Conservation (phyloP, 2,113 vertebrate species). For the Stigmatopora nigra region DNA sequence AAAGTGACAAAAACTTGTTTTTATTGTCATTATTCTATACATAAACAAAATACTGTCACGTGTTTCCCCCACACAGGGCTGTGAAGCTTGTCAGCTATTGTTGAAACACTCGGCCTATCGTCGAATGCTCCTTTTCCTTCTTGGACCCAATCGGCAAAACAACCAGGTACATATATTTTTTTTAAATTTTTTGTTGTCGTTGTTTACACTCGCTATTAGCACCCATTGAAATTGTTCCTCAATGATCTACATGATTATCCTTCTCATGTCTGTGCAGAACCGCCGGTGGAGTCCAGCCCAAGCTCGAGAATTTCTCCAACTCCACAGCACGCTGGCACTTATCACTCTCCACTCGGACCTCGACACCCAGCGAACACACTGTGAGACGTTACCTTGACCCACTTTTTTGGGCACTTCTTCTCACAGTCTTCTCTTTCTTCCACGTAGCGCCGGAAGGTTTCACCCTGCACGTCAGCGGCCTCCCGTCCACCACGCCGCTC, state of each 20-base stretch:
- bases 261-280: conserved; percentile 68
- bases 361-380: conserved; percentile 78
- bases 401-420: too few species aligned
- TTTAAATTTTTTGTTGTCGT: too few species aligned
- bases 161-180: conserved; percentile 76
- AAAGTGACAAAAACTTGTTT: too few species aligned
- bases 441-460: conserved; percentile 77
- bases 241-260: too few species aligned
- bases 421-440: background rate
- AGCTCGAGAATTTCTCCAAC: conserved; percentile 92
- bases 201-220: background rate
- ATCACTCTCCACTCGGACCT: conserved; percentile 88
- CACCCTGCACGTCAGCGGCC: conserved; percentile 69
- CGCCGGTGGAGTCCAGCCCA: conserved; percentile 96
- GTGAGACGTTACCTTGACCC: conserved; percentile 59
- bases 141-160: conserved; percentile 83
- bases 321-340: conserved; percentile 88
- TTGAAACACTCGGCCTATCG: conserved; percentile 86
- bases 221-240: too few species aligned
- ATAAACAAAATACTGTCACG: background rate
- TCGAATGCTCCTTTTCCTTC: conserved; percentile 89
- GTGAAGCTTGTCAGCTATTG: conserved; percentile 81
- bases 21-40: background rate
- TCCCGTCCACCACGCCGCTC: conserved; percentile 67
- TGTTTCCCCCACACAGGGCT: conserved; percentile 74